Evolutionary conservation across 2,888 invertebrate species (phyloP), one percentile per base, ranked within the genome.

Genomic region (Folsomia manolachei): DNA sequence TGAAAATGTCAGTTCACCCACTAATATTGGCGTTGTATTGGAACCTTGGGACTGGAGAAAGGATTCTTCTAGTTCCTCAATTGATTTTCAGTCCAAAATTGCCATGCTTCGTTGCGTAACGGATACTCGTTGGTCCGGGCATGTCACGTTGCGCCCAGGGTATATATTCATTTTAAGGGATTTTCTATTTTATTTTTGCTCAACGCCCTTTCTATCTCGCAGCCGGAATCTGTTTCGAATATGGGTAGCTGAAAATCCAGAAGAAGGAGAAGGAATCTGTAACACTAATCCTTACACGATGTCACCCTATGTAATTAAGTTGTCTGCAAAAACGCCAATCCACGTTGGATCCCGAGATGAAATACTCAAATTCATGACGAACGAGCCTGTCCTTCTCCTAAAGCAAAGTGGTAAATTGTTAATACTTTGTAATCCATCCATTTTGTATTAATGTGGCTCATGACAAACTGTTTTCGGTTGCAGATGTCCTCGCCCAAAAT

Each of bases 11-110:
- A 24, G 14, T 26, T 11, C n/a, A n/a, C n/a, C n/a, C n/a, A n/a
- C n/a, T n/a, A 25, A 66, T 4, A 21, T 69, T 62, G 69, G 62
- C 9, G 23, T 70, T 25, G 39, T 73, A 1, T 51, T 75, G 19
- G 73, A 75, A 56, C 71, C 73, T 11, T 75, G 75, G 75, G 70
- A 75, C 39, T 75, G 75, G 75, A 69, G 71, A 56, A 71, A 68
- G 11, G 75, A 73, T 26, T 63, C 51, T 19, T 53, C 56, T 25
- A n/a, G n/a, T n/a, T n/a, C n/a, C n/a, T n/a, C n/a, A n/a, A n/a
- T n/a, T n/a, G n/a, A n/a, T n/a, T n/a, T n/a, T n/a, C n/a, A n/a
- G n/a, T 25, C 66, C 4, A 18, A 51, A 4, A 26, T 53, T 14
- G 72, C 75, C 19, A 14, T 75, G n/a, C 27, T 75, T 61, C 63